Evolutionary conservation across 2,888 invertebrate species (phyloP).

Genomic region (Melanostoma scalare): DNA sequence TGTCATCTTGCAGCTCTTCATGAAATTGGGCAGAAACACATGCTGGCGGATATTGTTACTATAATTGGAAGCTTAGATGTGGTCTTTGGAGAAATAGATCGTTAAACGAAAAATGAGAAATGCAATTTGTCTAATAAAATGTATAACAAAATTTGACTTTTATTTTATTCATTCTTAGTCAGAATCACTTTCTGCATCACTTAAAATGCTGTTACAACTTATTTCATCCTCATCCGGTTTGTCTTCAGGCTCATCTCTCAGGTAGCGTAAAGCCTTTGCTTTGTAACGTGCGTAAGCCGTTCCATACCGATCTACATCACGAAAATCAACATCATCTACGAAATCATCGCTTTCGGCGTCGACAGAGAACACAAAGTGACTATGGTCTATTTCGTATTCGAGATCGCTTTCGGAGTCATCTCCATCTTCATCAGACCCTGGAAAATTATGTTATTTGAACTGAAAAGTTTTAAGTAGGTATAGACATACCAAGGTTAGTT

Average conservation of each 20-base stretch:
- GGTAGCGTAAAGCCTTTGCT: conserved; percentile 81
- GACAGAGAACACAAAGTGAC: conserved; percentile 81
- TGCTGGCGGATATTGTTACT: conserved; percentile 90
- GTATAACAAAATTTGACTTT: neutral
- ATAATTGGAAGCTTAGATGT: conserved; percentile 86
- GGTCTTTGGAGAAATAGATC: conserved; percentile 84
- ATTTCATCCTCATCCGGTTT: conserved; percentile 54
- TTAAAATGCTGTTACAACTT: neutral
- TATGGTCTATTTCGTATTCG: conserved; percentile 75
- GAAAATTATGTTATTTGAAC: neutral
- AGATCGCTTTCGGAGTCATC: conserved; percentile 77
- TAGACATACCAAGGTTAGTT: conserved; percentile 78
- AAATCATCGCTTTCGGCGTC: conserved; percentile 80
- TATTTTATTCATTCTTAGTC: conserved; percentile 12
- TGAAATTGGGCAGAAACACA: conserved; percentile 84
- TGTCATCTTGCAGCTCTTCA: conserved; percentile 86
- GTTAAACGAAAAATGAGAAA: conserved; percentile 76
- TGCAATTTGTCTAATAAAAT: neutral
- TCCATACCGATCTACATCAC: conserved; percentile 85
- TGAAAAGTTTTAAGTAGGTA: neutral
- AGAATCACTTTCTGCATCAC: conserved; percentile 22
- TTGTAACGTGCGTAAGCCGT: conserved; percentile 87
- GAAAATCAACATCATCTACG: conserved; percentile 81
- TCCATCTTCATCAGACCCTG: conserved; percentile 73
- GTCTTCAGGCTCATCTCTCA: conserved; percentile 34